Percentiles rank a stretch among this genome's conserved stretches.
These are phyloP conservation scores for Apeira syringaria DNA, from an alignment of 2,888 invertebrate genomes.

Conservation along the genomic window DNA sequence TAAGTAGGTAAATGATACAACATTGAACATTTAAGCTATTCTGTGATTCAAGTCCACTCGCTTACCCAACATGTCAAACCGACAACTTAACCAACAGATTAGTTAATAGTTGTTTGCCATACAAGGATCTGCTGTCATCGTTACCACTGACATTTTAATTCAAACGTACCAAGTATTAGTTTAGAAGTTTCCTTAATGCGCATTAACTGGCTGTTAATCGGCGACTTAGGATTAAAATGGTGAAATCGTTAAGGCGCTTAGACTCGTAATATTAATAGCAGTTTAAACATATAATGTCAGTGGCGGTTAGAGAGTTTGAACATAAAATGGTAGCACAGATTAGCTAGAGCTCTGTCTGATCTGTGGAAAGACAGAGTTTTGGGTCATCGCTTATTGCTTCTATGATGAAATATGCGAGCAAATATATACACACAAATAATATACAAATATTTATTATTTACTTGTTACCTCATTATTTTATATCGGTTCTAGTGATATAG, in stretches of 20 bases:
- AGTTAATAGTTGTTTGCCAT: constrained; percentile 16
- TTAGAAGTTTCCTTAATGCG: constrained; percentile 6
- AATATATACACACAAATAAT: too few species aligned
- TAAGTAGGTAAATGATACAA: background rate
- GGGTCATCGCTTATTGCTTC: too few species aligned
- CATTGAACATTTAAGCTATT: background rate
- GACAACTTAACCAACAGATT: constrained; percentile 12
- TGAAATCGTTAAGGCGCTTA: constrained; percentile 2
- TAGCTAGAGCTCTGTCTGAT: too few species aligned
- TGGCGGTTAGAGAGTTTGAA: too few species aligned
- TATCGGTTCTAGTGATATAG: too few species aligned
- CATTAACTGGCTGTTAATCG: constrained; percentile 14
- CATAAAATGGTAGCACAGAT: too few species aligned
- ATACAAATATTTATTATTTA: too few species aligned
- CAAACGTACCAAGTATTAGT: constrained; percentile 29
- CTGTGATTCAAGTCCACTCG: background rate
- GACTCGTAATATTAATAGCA: too few species aligned
- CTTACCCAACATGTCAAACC: constrained; percentile 18
- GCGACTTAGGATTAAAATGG: constrained; percentile 3
- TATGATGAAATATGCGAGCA: too few species aligned
- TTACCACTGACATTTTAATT: constrained; percentile 42
- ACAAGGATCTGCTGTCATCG: constrained; percentile 22
- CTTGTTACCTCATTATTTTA: too few species aligned
- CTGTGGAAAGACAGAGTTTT: too few species aligned
- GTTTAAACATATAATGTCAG: too few species aligned